phyloP scores from a whole-genome alignment of 2,797 vertebrate genomes.

The Pangasius mekongensis region DNA sequence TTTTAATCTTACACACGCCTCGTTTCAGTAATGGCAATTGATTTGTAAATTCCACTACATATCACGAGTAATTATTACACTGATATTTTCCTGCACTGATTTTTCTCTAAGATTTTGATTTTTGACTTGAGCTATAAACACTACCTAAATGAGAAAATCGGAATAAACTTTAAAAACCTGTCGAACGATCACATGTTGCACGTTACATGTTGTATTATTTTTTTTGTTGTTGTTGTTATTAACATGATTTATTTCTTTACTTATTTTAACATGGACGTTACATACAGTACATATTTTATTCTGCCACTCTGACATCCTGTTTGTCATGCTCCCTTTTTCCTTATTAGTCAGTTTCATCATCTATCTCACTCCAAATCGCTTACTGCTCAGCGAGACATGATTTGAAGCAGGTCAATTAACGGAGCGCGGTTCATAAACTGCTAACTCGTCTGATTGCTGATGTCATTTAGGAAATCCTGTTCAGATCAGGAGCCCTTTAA shows the following conservation, averaged over 20 bases:
- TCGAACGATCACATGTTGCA: background rate
- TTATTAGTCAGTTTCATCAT: conserved; percentile 4
- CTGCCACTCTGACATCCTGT: background rate
- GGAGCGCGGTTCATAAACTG: conserved; percentile 29
- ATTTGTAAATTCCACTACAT: background rate
- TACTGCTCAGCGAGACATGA: background rate
- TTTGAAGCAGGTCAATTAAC: conserved; percentile 16
- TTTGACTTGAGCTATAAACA: background rate
- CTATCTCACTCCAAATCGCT: background rate
- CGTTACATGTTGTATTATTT: background rate
- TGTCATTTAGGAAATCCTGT: conserved; percentile 66
- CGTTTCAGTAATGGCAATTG: background rate
- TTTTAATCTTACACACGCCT: background rate
- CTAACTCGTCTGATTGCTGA: conserved; percentile 62
- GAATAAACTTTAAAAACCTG: background rate
- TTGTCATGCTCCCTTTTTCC: background rate
- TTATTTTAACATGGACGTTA: background rate
- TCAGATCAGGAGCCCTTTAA: conserved; percentile 6
- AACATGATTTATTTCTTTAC: background rate
- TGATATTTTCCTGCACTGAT: background rate
- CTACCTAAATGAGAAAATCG: too few species aligned
- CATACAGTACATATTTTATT: too few species aligned
- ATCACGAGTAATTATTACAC: background rate
- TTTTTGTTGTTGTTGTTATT: too few species aligned
- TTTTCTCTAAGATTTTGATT: background rate